Base-by-base conservation (phyloP, 92 coral and sea anemone genomes). In the Siderastrea siderea region DNA sequence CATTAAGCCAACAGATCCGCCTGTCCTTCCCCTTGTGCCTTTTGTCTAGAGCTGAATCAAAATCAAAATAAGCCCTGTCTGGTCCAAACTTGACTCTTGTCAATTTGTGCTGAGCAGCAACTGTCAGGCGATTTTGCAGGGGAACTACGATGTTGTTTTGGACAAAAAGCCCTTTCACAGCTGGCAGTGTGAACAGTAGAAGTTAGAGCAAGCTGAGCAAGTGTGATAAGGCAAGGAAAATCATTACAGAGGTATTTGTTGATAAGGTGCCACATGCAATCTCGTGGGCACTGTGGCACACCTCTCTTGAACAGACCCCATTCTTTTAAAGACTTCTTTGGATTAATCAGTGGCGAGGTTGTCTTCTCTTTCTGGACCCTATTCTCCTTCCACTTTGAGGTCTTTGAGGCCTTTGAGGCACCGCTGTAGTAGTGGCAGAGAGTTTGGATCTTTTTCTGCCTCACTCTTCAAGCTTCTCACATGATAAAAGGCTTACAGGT, bases 301-400 rank as follows among this genome's bases (percentile, higher is more conserved):
- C 70, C 90, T 67, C 69, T 78, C 90, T 86, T 86, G 46, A 86
- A n/a, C 14, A 86, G 83, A 38, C 57, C 19, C 90, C 84, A 78
- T 67, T 78, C 79, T 1, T 86, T 81, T 38, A 16, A 57, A 49
- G 88, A 67, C 0, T 61, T 84, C 16, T 15, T 52, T 59, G 82
- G 81, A 65, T 84, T 57, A 47, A 84, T 84, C 62, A 84, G 88
- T 0, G 88, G 88, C 71, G 67, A 13, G 0, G 71, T 68, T 85
- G 90, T 78, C 57, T 86, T 86, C 84, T 53, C 71, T 45, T n/a
- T 78, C 88, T 61, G 64, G 1, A 0, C 88, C 16, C 66, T 46
- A 49, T 71, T 77, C 55, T 72, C 74, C 88, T 58, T 84, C 87
- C 74, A 73, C 77, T 83, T 72, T 76, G 53, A 83, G 71, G 80